Evolutionary conservation across 2,888 invertebrate species (phyloP).

Genomic region (Drosophila fungiperda): DNA sequence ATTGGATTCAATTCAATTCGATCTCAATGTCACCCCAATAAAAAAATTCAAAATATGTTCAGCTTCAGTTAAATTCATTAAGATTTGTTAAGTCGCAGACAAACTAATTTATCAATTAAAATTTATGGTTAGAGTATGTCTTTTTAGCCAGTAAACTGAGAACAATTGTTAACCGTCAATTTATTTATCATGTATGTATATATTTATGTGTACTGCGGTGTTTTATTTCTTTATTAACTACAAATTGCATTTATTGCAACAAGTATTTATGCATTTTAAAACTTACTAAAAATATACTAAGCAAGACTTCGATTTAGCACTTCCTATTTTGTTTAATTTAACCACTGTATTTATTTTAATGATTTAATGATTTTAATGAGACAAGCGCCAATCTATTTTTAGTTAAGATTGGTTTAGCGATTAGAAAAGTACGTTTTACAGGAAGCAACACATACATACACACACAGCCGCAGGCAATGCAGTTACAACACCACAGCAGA

Average conservation of each 20-base stretch:
- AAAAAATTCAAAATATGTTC: constrained; percentile 15
- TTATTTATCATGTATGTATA: background rate
- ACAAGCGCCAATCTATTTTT: constrained; percentile 44
- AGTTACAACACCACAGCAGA: constrained; percentile 74
- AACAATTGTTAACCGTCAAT: background rate
- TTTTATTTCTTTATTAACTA: background rate
- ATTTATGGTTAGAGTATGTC: background rate
- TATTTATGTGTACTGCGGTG: background rate
- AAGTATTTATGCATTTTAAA: background rate
- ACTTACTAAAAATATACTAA: background rate
- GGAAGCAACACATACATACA: constrained; percentile 16
- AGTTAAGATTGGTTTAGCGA: constrained; percentile 31
- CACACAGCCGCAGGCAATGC: constrained; percentile 53
- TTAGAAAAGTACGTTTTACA: constrained; percentile 31
- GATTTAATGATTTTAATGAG: background rate
- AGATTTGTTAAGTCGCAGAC: background rate
- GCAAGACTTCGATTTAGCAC: background rate
- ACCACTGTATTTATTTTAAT: background rate
- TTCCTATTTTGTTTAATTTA: background rate
- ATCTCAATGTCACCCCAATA: constrained; percentile 64
- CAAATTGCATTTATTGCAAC: background rate
- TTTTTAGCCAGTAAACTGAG: background rate
- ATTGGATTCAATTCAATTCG: constrained; percentile 47
- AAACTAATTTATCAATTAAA: background rate
- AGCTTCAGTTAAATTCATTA: constrained; percentile 1